phyloP scores from a whole-genome alignment of 2,797 vertebrate species.

The Megaceryle alcyon region DNA sequence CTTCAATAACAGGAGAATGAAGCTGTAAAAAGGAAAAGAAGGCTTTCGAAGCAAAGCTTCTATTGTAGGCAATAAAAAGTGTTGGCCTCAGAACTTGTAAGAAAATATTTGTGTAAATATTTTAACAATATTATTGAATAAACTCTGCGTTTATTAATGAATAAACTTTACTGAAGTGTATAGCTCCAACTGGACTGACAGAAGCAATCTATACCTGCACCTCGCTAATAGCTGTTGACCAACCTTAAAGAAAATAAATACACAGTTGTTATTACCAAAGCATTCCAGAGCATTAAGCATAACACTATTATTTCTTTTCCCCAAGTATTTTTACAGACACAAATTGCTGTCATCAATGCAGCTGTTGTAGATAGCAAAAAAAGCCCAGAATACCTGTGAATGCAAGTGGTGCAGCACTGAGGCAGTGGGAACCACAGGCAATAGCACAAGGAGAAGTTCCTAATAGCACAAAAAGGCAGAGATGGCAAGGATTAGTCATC shows the following conservation, averaged over 20 bases:
- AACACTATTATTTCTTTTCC: background rate
- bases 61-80: background rate
- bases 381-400: background rate
- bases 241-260: background rate
- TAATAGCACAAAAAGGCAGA: background rate
- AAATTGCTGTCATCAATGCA: background rate
- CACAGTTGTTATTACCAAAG: background rate
- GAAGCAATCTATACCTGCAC: background rate
- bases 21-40: background rate
- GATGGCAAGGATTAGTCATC: background rate
- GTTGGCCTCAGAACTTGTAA: background rate
- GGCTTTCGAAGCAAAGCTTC: background rate
- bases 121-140: background rate
- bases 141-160: background rate
- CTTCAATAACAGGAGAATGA: background rate
- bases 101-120: background rate
- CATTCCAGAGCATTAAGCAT: background rate
- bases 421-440: background rate
- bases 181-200: background rate
- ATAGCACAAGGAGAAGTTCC: background rate
- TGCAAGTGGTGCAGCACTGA: background rate
- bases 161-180: background rate
- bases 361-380: background rate
- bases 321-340: background rate
- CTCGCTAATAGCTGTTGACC: background rate